phyloP scores from a whole-genome alignment of 1,140 invertebrate genomes.

The Rhopalosiphum padi region DNA sequence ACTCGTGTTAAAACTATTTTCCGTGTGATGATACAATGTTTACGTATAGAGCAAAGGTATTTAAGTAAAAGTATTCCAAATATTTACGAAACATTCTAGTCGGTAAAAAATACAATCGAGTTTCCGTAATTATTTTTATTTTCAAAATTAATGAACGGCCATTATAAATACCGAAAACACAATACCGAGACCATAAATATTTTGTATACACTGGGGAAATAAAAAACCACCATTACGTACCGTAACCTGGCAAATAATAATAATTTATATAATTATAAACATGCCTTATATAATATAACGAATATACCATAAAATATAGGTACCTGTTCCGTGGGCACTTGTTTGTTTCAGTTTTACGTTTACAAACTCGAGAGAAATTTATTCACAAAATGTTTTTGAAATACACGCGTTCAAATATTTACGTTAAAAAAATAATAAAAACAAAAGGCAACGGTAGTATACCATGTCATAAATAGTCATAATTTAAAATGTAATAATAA shows the following conservation, averaged over 20 bases:
- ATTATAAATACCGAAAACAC: slow-evolving; percentile 3
- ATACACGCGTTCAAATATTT: not conserved
- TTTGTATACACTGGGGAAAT: slow-evolving; percentile 5
- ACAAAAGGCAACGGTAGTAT: not conserved
- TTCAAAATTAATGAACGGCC: not conserved
- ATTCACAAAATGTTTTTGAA: not conserved
- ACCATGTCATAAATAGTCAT: not conserved
- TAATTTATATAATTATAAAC: not conserved
- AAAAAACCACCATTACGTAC: not conserved
- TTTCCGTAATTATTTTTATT: slow-evolving; percentile 4
- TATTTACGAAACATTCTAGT: not conserved
- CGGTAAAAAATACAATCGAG: not conserved
- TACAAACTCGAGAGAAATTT: not conserved
- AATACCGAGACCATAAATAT: not conserved
- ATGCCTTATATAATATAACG: not conserved
- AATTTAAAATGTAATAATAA: not conserved
- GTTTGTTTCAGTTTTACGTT: not conserved
- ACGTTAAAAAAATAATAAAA: not conserved
- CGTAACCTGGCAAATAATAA: not conserved
- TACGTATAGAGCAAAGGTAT: not conserved
- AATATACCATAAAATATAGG: not conserved
- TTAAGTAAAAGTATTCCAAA: not conserved
- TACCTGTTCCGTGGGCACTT: not conserved
- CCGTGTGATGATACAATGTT: not conserved
- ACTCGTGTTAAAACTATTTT: not conserved